phyloP scores from a whole-genome alignment of 2,113 vertebrate genomes.

The Trematomus loennbergii region DNA sequence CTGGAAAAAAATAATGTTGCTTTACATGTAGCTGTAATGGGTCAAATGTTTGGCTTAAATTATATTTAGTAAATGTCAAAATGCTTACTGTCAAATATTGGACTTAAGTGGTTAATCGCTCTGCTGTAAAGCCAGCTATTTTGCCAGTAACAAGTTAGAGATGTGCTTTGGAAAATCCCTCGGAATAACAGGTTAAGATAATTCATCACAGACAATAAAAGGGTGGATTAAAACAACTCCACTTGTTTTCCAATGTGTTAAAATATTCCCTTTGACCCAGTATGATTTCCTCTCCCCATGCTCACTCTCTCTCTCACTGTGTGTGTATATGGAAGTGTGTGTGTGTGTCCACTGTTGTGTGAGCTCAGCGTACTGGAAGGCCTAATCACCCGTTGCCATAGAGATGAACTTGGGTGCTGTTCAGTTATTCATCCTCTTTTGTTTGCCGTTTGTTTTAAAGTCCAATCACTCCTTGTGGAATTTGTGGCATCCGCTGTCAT shows the following conservation, averaged over 20 bases:
- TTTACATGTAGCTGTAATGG: not conserved
- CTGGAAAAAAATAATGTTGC: not conserved
- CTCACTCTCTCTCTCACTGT: not conserved
- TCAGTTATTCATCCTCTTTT: slow-evolving; percentile 73
- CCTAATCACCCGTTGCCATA: slow-evolving; percentile 78
- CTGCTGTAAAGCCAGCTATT: not conserved
- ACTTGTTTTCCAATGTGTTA: slow-evolving; percentile 24
- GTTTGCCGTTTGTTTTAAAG: slow-evolving; percentile 68
- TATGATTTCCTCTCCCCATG: slow-evolving; percentile 34
- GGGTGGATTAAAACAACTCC: not conserved
- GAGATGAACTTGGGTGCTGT: slow-evolving; percentile 74
- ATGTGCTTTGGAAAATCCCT: not conserved
- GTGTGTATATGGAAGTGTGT: slow-evolving; percentile 15
- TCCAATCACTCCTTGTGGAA: slow-evolving; percentile 68
- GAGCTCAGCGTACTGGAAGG: slow-evolving; percentile 72
- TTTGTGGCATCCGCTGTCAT: slow-evolving; percentile 49
- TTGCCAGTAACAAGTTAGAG: not conserved
- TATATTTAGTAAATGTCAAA: not conserved
- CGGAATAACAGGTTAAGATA: not conserved
- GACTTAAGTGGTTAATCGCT: not conserved
- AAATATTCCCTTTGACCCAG: slow-evolving; percentile 7
- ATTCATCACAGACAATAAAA: not conserved
- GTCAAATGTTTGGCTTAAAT: not conserved
- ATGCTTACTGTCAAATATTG: not conserved
- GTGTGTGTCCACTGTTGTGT: slow-evolving; percentile 62